Evolutionary conservation across 1,140 invertebrate genomes (phyloP), one percentile per base, ranked within the genome.

Genomic region (Hydropsyche tenuis): DNA sequence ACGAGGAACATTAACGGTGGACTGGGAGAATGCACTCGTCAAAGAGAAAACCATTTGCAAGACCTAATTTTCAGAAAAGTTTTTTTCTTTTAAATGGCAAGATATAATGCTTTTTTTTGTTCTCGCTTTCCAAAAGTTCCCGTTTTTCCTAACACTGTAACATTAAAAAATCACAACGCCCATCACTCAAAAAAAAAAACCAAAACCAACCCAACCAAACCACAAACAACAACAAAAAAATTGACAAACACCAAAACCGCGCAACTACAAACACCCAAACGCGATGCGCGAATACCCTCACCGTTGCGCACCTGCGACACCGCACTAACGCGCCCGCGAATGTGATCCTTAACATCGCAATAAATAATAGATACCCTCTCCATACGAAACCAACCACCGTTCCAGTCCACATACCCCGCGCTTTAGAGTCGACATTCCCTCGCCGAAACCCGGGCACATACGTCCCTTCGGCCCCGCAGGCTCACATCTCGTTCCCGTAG

Each of bases 301-400:
- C 20, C 56, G 48, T 53, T 53, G 30, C 30, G 30, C 30, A 25
- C 56, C 20, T 60, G 56, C 30, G 3, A 37, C 30, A 37, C 30
- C 30, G 9, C 9, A 37, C 3, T 37, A 37, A 37, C 30, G 30
- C 30, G 30, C 20, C 63, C 42, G 63, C 30, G 63, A 65, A 65
- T 65, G 20, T 65, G 63, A 45, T 42, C 63, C 63, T 65, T 65
- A 65, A 65, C n/a, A 65, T 65, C 30, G 30, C 42, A 43, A 65
- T 65, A 65, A 65, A 65, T 65, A 65, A 65, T 23, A 45, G 37
- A 65, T 43, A 16, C 30, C 23, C 63, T 1, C 60, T 9, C 16
- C 11, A n/a, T n/a, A 0, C 42, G 30, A 42, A 1, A n/a, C 42
- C 9, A 65, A 6, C n/a, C n/a, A n/a, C 4, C 9, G 1, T 20